Evolutionary conservation across 2,888 invertebrate genomes (phyloP).

Genomic region (Pandemis corylana): DNA sequence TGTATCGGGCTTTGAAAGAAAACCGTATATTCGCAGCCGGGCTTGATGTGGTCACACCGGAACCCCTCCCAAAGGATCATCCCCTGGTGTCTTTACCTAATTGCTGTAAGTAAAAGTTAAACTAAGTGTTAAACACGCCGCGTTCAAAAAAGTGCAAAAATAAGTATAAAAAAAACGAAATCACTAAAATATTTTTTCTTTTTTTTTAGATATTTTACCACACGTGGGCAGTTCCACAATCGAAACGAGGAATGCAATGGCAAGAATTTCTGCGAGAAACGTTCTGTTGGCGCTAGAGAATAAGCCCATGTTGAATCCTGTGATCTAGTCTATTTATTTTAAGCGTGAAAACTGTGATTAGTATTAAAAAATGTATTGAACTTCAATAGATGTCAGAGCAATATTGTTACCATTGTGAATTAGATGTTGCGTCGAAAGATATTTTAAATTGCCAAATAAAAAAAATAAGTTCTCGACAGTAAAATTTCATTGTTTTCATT

Average conservation of each 20-base stretch:
- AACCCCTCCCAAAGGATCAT: slow-evolving; percentile 92
- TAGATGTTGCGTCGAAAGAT: too few species aligned
- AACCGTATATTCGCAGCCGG: slow-evolving; percentile 94
- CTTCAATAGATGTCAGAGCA: too few species aligned
- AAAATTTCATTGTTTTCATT: background rate
- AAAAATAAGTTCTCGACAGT: background rate
- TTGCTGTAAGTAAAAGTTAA: slow-evolving; percentile 86
- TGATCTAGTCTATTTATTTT: background rate
- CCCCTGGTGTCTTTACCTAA: slow-evolving; percentile 91
- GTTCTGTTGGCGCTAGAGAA: slow-evolving; percentile 89
- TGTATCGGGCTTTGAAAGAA: slow-evolving; percentile 89
- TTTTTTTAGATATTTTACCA: slow-evolving; percentile 88
- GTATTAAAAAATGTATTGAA: background rate
- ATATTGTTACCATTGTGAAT: too few species aligned
- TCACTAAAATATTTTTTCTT: background rate
- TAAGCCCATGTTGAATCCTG: slow-evolving; percentile 76
- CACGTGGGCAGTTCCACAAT: slow-evolving; percentile 94
- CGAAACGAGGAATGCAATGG: slow-evolving; percentile 91
- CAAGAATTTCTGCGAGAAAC: slow-evolving; percentile 90
- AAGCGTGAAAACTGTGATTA: background rate
- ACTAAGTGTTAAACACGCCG: too few species aligned
- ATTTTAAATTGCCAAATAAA: too few species aligned
- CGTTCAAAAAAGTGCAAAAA: too few species aligned
- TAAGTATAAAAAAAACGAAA: too few species aligned
- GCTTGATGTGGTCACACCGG: slow-evolving; percentile 95